These are phyloP conservation scores for Melipona quadrifasciata DNA, from an alignment of 1,140 invertebrate species.

Conservation along the genomic window DNA sequence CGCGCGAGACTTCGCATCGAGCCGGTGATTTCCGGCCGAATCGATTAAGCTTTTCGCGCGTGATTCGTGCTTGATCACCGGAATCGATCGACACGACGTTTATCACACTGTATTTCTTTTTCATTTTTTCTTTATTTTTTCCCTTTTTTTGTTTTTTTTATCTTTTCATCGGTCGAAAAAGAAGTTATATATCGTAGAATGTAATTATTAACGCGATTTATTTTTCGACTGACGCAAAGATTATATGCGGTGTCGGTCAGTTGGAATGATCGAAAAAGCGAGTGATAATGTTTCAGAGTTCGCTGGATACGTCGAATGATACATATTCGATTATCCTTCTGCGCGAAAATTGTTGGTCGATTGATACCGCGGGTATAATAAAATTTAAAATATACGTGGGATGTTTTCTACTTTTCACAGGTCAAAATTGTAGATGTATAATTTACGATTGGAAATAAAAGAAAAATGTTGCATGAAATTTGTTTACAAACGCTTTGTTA, in stretches of 20 bases:
- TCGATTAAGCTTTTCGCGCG: slow-evolving; percentile 35
- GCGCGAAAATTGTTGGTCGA: neutral
- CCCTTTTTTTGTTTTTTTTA: neutral
- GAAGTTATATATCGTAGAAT: neutral
- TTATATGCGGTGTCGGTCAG: neutral
- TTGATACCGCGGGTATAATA: neutral
- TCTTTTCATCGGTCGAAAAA: neutral
- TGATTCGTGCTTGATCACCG: slow-evolving; percentile 6
- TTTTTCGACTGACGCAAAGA: neutral
- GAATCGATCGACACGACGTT: slow-evolving; percentile 10
- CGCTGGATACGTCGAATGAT: neutral
- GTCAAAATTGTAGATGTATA: no score
- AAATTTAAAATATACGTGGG: neutral
- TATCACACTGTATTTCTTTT: neutral
- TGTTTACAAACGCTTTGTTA: no score
- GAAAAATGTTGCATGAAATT: no score
- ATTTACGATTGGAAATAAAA: no score
- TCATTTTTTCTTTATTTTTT: neutral
- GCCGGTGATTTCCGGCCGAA: slow-evolving; percentile 1
- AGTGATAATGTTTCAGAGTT: neutral
- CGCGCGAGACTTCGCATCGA: slow-evolving; percentile 23
- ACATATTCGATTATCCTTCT: neutral
- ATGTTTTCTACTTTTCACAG: no score
- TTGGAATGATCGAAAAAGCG: neutral
- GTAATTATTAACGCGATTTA: neutral